Evolutionary conservation across 2,888 invertebrate genomes (phyloP), one percentile per base, ranked within the genome.

Genomic region (Euproctis similis): DNA sequence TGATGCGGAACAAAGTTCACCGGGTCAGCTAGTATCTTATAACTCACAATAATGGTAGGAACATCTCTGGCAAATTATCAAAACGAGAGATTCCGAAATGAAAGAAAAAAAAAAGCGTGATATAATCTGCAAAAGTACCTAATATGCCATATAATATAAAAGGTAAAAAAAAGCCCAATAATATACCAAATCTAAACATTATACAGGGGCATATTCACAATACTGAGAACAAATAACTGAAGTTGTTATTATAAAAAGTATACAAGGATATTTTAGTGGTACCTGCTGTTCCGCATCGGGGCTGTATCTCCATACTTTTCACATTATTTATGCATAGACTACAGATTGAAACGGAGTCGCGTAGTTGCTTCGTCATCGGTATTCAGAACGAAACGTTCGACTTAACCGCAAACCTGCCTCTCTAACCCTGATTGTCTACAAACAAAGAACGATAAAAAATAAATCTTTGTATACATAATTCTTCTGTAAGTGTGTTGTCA

Each of bases 261-360:
- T 65, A 71, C 65, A 67, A 63, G 67, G 64, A 72, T 77, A 74
- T 77, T 76, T 77, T 77, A 76, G 68, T 73, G 42, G 51, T 61
- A 62, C 62, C 61, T 67, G 64, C n/a, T 74, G 64, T 67, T 62
- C 67, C 69, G 72, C 66, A 62, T 63, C 59, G 66, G 56, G 49
- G 68, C 58, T 57, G 64, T 59, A 72, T 74, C 70, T 76, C 75
- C 78, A 78, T 76, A 80, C 78, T 77, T 81, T 81, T 73, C 75
- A 68, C 76, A 84, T 84, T 81, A 82, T 68, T 80, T 81, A 84
- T 80, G 80, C 81, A 81, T 81, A 80, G 82, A 74, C 67, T 78
- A 77, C 67, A 80, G 80, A 82, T 82, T 82, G 82, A 77, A 81
- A 72, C 76, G 77, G 21, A 67, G 68, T 68, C 60, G 63, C 58